phyloP scores from a whole-genome alignment of 2,888 invertebrate genomes.

The Abscondita cerata region DNA sequence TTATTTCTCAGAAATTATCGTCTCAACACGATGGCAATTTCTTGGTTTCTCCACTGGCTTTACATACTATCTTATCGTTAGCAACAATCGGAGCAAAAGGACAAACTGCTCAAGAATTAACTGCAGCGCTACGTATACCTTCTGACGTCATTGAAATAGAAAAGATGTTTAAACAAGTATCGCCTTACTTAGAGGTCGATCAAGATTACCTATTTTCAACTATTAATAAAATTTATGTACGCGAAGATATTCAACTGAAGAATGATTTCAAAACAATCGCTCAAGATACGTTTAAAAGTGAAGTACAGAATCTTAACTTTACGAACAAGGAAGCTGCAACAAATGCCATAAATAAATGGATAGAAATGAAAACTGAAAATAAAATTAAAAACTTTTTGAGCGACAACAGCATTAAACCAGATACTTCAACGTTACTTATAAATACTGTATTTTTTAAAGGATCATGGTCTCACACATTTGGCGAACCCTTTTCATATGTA shows the following conservation, averaged over 20 bases:
- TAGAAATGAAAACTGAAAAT: conserved; percentile 50
- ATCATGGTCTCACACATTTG: conserved; percentile 42
- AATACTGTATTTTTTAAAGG: conserved; percentile 54
- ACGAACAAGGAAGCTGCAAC: conserved; percentile 39
- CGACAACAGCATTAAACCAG: conserved; percentile 37
- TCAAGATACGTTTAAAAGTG: conserved; percentile 66
- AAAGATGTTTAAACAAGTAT: conserved; percentile 32
- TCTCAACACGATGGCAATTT: conserved; percentile 42
- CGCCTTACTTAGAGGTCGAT: conserved; percentile 34
- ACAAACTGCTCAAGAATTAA: conserved; percentile 46
- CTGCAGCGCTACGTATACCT: conserved; percentile 35
- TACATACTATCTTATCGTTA: conserved; percentile 50
- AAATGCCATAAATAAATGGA: conserved; percentile 52
- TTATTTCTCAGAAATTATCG: conserved; percentile 7
- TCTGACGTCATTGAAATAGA: conserved; percentile 21
- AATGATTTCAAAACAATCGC: conserved; percentile 65
- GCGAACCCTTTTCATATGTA: not conserved
- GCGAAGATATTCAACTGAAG: conserved; percentile 62
- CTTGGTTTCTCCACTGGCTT: conserved; percentile 51
- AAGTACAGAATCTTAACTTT: conserved; percentile 59
- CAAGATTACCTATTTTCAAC: conserved; percentile 41
- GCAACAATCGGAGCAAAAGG: conserved; percentile 50
- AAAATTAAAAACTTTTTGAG: conserved; percentile 50
- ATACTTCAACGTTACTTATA: conserved; percentile 48
- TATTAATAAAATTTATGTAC: conserved; percentile 68